Conservation (phyloP, 1,140 invertebrate genomes). For the Brachionus asplanchnoidis region DNA sequence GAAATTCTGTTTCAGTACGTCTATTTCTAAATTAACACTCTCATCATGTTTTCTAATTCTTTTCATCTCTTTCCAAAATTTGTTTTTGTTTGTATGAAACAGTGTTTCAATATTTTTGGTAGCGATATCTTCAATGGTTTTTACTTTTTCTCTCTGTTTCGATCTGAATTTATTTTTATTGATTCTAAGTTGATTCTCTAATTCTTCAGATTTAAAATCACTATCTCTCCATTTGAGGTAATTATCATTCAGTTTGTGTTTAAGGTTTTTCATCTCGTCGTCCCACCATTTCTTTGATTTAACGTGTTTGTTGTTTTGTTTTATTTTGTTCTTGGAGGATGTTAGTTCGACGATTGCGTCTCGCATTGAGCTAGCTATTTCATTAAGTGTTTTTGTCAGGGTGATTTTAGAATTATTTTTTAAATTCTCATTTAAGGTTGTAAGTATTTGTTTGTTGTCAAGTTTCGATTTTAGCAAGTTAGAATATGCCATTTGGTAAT, state of each 20-base stretch:
- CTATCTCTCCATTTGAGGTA: not conserved
- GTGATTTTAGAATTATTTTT: not conserved
- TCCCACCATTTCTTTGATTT: slow-evolving; percentile 8
- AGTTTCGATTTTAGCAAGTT: not conserved
- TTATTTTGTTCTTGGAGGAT: not conserved
- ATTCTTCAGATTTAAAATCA: not conserved
- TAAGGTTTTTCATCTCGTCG: not conserved
- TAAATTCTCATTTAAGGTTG: not conserved
- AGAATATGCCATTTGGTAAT: not conserved
- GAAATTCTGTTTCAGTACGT: too few species aligned
- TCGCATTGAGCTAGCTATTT: not conserved
- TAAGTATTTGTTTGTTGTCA: not conserved
- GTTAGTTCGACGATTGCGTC: not conserved
- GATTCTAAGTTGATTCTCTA: not conserved
- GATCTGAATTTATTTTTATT: not conserved
- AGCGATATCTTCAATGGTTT: not conserved
- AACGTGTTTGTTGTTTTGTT: not conserved
- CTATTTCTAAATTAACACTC: too few species aligned
- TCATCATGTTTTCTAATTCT: too few species aligned
- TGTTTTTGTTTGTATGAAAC: too few species aligned
- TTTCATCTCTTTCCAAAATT: too few species aligned
- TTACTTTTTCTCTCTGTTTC: slow-evolving; percentile 3
- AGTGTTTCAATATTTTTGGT: too few species aligned
- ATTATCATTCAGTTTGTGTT: not conserved
- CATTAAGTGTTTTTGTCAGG: not conserved